A percentile compares a stretch with the other conserved stretches of the same genome.
Conservation (phyloP, 2,888 invertebrate species). For the Pachydiplax longipennis region DNA sequence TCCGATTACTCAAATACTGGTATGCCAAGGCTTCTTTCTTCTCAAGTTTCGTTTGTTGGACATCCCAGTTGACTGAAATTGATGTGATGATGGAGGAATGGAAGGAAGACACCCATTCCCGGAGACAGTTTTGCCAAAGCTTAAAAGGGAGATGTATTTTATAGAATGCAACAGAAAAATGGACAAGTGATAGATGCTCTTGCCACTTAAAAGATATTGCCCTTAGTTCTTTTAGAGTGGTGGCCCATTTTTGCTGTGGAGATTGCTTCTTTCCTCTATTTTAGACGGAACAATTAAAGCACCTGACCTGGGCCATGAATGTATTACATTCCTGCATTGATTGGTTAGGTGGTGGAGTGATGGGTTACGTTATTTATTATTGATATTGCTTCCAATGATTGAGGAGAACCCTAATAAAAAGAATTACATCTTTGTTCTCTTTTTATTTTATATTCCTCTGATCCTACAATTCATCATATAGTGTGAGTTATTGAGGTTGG, state of each 20-base stretch:
- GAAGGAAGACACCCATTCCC: background rate
- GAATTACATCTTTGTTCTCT: conserved; percentile 9
- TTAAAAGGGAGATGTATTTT: background rate
- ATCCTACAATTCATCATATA: no score
- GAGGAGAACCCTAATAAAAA: conserved; percentile 21
- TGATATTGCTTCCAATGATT: conserved; percentile 24
- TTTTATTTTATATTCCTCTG: background rate
- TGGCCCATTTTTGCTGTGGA: conserved; percentile 25
- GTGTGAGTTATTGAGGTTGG: no score
- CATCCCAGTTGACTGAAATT: conserved; percentile 12
- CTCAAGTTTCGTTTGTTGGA: background rate
- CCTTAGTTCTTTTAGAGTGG: conserved; percentile 14
- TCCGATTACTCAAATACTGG: background rate
- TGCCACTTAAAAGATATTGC: background rate
- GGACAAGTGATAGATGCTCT: conserved; percentile 22
- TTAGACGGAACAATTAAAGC: conserved; percentile 21
- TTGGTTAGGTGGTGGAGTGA: conserved; percentile 15
- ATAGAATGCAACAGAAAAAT: background rate
- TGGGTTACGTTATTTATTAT: conserved; percentile 29
- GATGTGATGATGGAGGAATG: conserved; percentile 6
- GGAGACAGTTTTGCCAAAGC: conserved; percentile 14
- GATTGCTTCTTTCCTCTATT: conserved; percentile 20
- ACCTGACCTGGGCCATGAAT: conserved; percentile 23
- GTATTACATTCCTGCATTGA: conserved; percentile 21
- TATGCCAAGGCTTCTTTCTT: background rate